Conservation (phyloP, 2,797 vertebrate species). For the Passerculus sandwichensis region DNA sequence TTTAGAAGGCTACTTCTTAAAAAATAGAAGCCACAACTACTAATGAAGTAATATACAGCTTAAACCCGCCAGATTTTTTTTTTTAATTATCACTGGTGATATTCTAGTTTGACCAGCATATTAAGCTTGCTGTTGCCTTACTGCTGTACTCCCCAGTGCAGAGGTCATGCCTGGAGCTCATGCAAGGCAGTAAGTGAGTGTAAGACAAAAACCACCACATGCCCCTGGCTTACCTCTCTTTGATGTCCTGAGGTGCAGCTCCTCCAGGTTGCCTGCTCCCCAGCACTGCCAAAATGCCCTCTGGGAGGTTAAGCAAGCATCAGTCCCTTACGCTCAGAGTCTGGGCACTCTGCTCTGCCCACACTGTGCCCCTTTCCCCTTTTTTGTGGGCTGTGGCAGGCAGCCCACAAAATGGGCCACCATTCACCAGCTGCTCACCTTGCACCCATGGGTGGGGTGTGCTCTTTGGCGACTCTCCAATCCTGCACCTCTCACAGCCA, state of each 20-base stretch:
- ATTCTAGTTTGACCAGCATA: not conserved
- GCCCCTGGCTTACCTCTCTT: constrained; percentile 7
- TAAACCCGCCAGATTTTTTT: not conserved
- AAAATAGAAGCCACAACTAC: not conserved
- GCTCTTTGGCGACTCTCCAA: rapidly evolving
- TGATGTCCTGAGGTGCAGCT: not conserved
- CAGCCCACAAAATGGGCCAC: not conserved
- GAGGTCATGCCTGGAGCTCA: not conserved
- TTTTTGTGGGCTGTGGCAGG: not conserved
- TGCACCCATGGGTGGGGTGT: not conserved
- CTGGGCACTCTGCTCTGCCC: not conserved
- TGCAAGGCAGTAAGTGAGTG: not conserved
- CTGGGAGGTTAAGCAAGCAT: not conserved
- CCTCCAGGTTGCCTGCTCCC: not conserved
- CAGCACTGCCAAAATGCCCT: not conserved
- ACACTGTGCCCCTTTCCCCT: not conserved
- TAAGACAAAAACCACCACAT: not conserved
- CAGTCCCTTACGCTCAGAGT: not conserved
- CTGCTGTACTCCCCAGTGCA: not conserved
- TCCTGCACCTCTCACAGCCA: not conserved
- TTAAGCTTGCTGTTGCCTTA: not conserved
- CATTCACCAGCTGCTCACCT: not conserved
- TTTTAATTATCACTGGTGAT: not conserved
- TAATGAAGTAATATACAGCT: not conserved
- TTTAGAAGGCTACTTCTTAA: not conserved